Evolutionary conservation across 2,797 vertebrate species (phyloP), one percentile per base, ranked within the genome.

Genomic region (Aldrovandia affinis): DNA sequence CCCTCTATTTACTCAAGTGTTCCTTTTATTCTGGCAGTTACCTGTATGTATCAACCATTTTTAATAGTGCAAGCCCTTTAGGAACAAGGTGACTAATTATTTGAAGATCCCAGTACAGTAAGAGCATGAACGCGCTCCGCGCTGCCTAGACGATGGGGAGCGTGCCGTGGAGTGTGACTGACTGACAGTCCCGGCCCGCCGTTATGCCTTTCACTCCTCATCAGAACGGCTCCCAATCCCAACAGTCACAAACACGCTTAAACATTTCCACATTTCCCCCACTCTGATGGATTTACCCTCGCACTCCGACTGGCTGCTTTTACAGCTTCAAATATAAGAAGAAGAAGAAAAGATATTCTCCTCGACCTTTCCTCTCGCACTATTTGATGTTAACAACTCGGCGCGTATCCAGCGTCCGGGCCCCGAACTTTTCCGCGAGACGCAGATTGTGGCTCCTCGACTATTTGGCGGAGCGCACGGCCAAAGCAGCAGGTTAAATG

Each of bases 401-500:
- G 33, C 75, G 83, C 30, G 14, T 86, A 81, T 86, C 86, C 83
- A 81, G 65, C 85, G 83, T 83, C 33, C 47, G 1, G 81, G 78
- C 25, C 75, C 7, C 77, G 70, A 44, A 80, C 30, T 25, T 82
- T 73, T 82, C 81, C 80, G 78, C 33, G 81, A 91, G 88, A 85
- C 68, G 80, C 91, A 88, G 83, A 84, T 77, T 82, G 82, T 77
- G 28, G 81, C 85, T 89, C 85, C 87, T 84, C 90, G 90, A 89
- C 89, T 88, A 90, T 90, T 89, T 88, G 82, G 79, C 78, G 82
- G 85, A 88, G 84, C 61, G 84, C 90, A 87, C 82, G 88, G 91
- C 94, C 68, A 93, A 94, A 86, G 85, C 87, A 91, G 82, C 88
- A 88, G 92, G 92, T 92, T 95, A 93, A 95, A 95, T 59, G 86